Conservation (phyloP, 1,140 invertebrate genomes). For the Drosophila mauritiana region DNA sequence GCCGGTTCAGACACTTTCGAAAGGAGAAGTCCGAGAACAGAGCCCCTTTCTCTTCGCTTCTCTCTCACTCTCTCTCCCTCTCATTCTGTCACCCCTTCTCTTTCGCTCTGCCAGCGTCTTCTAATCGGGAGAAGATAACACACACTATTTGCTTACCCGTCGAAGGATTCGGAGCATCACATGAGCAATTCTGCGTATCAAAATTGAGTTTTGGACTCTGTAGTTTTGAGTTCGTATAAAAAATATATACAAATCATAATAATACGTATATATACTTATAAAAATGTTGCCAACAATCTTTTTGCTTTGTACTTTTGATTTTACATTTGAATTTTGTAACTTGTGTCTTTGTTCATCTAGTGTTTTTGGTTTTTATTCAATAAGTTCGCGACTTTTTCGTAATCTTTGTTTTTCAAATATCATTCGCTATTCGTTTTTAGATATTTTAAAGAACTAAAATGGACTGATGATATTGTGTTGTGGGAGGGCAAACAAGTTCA, state of each 20-base stretch:
- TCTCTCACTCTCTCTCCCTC: background rate
- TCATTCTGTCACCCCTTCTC: conserved; percentile 9
- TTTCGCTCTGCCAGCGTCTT: conserved; percentile 33
- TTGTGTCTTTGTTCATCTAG: conserved; percentile 40
- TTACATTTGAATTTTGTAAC: conserved; percentile 74
- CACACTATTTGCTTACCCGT: conserved; percentile 70
- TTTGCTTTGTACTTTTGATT: conserved; percentile 82
- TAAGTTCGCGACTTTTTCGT: conserved; percentile 19
- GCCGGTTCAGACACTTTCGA: conserved; percentile 28
- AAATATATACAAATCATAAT: conserved; percentile 83
- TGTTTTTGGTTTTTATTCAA: conserved; percentile 14
- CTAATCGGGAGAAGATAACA: conserved; percentile 23
- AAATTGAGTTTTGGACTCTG: conserved; percentile 48
- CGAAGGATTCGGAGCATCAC: conserved; percentile 73
- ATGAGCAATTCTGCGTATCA: conserved; percentile 58
- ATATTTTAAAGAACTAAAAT: conserved; percentile 48
- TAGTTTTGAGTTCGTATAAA: conserved; percentile 73
- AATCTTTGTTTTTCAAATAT: conserved; percentile 20
- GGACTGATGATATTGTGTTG: conserved; percentile 48
- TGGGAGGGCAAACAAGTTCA: conserved; percentile 62
- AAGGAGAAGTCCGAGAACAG: conserved; percentile 25
- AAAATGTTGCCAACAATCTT: conserved; percentile 83
- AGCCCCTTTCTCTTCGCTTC: conserved; percentile 1
- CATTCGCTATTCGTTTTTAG: conserved; percentile 9
- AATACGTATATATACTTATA: conserved; percentile 78